Percentiles rank a stretch among this genome's conserved stretches.
Evolutionary conservation across 2,888 invertebrate species (phyloP).

Genomic region (Nomada hirtipes): DNA sequence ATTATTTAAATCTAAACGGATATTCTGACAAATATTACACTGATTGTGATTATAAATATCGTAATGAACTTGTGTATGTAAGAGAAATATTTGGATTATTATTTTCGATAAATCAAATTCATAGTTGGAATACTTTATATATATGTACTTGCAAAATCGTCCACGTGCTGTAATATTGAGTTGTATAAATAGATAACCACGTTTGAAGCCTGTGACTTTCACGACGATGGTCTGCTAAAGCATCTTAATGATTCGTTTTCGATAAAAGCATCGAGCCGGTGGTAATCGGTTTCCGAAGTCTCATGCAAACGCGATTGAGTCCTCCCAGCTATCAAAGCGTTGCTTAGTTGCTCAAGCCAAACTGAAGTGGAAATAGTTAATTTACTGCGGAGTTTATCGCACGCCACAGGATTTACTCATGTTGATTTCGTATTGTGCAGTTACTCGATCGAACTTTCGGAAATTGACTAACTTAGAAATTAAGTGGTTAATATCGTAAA

Average conservation of each 20-base stretch:
- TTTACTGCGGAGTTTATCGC: slow-evolving; percentile 13
- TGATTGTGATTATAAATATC: too few species aligned
- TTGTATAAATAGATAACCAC: background rate
- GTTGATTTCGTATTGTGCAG: background rate
- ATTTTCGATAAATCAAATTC: too few species aligned
- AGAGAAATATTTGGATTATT: too few species aligned
- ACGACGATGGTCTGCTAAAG: background rate
- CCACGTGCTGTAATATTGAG: too few species aligned
- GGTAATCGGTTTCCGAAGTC: slow-evolving; percentile 5
- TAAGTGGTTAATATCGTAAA: background rate
- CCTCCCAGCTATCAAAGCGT: slow-evolving; percentile 14
- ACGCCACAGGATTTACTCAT: background rate
- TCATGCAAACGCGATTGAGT: slow-evolving; percentile 15
- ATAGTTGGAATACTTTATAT: too few species aligned
- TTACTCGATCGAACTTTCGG: background rate
- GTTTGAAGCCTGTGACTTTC: background rate
- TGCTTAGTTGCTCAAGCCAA: slow-evolving; percentile 37
- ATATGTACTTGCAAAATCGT: too few species aligned
- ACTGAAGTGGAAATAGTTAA: slow-evolving; percentile 22
- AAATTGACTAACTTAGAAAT: background rate
- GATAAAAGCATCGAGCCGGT: background rate
- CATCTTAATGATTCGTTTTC: background rate
- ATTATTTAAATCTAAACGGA: too few species aligned
- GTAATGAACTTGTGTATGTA: too few species aligned
- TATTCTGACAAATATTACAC: too few species aligned